phyloP scores from a whole-genome alignment of 1,140 invertebrate genomes.

The Ostrea edulis region DNA sequence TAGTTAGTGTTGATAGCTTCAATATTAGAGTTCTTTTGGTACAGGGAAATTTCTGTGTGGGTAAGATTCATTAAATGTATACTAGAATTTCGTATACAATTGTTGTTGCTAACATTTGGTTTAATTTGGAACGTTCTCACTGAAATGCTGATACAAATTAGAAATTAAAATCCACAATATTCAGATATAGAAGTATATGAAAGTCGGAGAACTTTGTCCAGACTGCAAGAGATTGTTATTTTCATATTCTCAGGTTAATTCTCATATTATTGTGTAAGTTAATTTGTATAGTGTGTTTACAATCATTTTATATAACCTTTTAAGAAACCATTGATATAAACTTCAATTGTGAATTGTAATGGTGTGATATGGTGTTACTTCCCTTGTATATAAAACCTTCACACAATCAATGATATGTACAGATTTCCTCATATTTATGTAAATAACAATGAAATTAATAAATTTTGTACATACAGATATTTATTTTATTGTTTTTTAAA shows the following conservation, averaged over 20 bases:
- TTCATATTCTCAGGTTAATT: background rate
- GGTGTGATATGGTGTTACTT: background rate
- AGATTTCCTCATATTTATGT: constrained; percentile 16
- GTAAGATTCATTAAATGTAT: too few species aligned
- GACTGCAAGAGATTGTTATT: background rate
- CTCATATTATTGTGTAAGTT: background rate
- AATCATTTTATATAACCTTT: background rate
- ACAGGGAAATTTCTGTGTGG: too few species aligned
- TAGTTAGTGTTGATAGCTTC: too few species aligned
- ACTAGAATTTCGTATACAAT: too few species aligned
- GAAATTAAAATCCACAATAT: background rate
- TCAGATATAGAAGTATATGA: background rate
- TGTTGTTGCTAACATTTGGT: background rate
- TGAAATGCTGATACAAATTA: background rate
- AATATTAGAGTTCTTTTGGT: too few species aligned
- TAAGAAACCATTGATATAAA: constrained; percentile 3
- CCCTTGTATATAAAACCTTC: background rate
- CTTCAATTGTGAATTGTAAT: background rate
- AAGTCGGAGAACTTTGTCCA: background rate
- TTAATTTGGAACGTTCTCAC: background rate
- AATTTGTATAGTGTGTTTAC: background rate
- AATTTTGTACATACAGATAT: constrained; percentile 14
- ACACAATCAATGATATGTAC: constrained; percentile 14
- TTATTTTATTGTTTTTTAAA: background rate
- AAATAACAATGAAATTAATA: constrained; percentile 20